Evolutionary conservation across 2,797 vertebrate species (phyloP), one percentile per base, ranked within the genome.

Genomic region (Hoplostethus mediterraneus): DNA sequence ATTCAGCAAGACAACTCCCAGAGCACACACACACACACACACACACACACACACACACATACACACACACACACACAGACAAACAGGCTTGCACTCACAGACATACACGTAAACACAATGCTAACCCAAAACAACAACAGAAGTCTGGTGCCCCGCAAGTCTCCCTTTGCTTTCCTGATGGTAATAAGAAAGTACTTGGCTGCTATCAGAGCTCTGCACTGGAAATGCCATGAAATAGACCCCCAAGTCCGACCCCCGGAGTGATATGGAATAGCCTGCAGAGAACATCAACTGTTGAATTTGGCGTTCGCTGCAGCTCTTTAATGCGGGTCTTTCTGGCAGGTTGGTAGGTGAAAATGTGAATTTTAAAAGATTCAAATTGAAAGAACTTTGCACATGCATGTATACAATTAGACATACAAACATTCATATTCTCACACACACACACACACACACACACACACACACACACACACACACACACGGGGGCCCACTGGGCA

Each of bases 251-350:
- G 52, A 84, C 80, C 86, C 86, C 86, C 59, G 86, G 76, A 79
- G 88, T 83, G 84, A 89, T 83, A 84, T 81, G 82, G 82, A 90
- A 89, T 77, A 82, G 87, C 89, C 86, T 84, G 84, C 83, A 72
- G 86, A 86, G 86, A 89, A 79, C 84, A 89, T 79, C 90, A 81
- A 69, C 79, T 77, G 83, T 81, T 75, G 84, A 86, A 85, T 87
- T 78, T 82, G 69, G 84, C 83, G 80, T 82, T 85, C 77, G 77
- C 62, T 76, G 62, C 77, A 65, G 71, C 69, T 78, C 16, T 87
- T 84, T 75, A 81, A 75, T 21, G 68, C 75, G 21, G 54, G 80
- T 42, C 63, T 77, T 73, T 79, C 55, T 5, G 31, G 62, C 49
- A 44, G 60, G 54, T 5, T 66, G 55, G 70, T 64, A 73, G 71